Conservation (phyloP, 1,140 invertebrate genomes). For the Drosophila busckii region DNA sequence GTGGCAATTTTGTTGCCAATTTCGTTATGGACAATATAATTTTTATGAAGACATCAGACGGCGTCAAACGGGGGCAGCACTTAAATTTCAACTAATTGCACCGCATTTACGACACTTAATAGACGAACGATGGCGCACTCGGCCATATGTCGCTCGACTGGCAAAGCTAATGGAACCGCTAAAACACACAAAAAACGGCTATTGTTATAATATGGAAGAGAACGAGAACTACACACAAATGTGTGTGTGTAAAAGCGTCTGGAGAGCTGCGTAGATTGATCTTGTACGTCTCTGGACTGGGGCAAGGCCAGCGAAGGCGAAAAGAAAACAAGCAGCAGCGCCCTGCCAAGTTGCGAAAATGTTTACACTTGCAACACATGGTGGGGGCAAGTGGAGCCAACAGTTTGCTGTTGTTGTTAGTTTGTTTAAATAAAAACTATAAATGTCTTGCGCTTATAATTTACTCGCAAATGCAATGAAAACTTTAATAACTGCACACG, state of each 20-base stretch:
- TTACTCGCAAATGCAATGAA: constrained; percentile 15
- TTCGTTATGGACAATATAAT: constrained; percentile 45
- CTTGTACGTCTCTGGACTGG: too few relatives aligned
- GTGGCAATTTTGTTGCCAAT: constrained; percentile 37
- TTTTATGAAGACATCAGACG: constrained; percentile 52
- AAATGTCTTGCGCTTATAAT: constrained; percentile 16
- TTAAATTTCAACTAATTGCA: constrained; percentile 63
- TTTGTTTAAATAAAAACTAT: background rate
- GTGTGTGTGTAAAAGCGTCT: too few relatives aligned
- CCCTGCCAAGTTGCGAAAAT: too few relatives aligned
- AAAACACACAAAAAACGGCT: constrained; percentile 26
- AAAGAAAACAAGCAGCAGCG: too few relatives aligned
- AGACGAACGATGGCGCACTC: constrained; percentile 23
- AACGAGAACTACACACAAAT: background rate
- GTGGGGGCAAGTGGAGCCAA: too few relatives aligned
- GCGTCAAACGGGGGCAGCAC: constrained; percentile 15
- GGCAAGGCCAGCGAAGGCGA: too few relatives aligned
- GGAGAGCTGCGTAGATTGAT: too few relatives aligned
- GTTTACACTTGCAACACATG: too few relatives aligned
- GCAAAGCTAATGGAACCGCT: constrained; percentile 30
- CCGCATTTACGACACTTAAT: constrained; percentile 49
- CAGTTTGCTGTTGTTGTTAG: too few relatives aligned
- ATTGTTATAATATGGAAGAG: constrained; percentile 16
- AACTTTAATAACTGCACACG: constrained; percentile 7
- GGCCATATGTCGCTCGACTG: constrained; percentile 38